Base-by-base conservation (phyloP, 1,140 invertebrate genomes). In the Akabosia matsudoensis region DNA sequence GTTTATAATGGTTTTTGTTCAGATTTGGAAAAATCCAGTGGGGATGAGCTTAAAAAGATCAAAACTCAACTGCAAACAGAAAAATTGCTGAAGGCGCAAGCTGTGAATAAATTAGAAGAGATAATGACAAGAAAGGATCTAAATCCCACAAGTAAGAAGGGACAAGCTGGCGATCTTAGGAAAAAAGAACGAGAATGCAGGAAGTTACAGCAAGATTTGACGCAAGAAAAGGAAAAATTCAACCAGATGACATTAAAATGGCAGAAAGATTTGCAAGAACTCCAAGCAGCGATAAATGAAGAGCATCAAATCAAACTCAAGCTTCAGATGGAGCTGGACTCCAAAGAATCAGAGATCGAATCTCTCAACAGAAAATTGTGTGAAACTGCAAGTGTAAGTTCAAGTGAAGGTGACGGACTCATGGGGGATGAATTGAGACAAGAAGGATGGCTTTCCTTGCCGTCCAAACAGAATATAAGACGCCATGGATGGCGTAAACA, bases 401-500 rank as follows among this genome's bases (percentile, higher is more conserved):
- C 80, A 22, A 79, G 76, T 67, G 78, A 79, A 74, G 78, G 78
- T 31, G 80, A 79, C 52, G 76, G 76, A 10, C 45, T 73, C 10
- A 75, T 74, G 31, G 76, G 78, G 14, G 78, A 79, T 56, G 78
- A 79, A 26, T 30, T 76, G 22, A 52, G 76, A 74, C 54, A 54
- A 31, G 72, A 98, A 86, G 97, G 96, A 61, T 98, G 96, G 95
- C 87, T 99, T 13, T 95, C 93, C 61, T 91, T 98, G 80, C 97
- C 97, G 30, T 95, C 93, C 82, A 97, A 97, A 84, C 93, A 96
- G 85, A 98, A 98, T 84, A 97, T 97, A 74, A 90, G 93, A 75
- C 88, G 95, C 74, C 95, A 97, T 85, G 96, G 95, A 31, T 99
- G 97, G 97, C 94, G 93, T 85, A 96, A 95, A 82, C 96, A 98